Conservation (phyloP, 2,113 vertebrate genomes). For the Dasyornis broadbenti region DNA sequence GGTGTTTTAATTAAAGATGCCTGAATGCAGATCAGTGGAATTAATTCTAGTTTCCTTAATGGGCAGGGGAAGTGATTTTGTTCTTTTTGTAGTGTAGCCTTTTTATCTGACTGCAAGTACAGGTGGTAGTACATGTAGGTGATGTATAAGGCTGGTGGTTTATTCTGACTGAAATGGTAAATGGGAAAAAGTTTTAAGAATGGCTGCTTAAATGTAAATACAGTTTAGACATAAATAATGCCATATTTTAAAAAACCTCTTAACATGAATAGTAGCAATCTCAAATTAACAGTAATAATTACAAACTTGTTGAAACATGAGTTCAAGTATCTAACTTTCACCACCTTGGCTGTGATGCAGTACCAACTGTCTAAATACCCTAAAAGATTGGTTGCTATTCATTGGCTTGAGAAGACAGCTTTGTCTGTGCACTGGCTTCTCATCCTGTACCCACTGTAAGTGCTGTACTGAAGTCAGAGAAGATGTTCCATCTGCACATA, state of each 20-base stretch:
- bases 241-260: background rate
- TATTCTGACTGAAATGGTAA: background rate
- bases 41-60: conserved; percentile 40
- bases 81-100: background rate
- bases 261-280: background rate
- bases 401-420: background rate
- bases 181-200: background rate
- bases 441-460: background rate
- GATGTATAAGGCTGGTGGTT: background rate
- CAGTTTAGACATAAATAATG: background rate
- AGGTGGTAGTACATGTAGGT: background rate
- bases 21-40: conserved; percentile 6
- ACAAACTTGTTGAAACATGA: background rate
- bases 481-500: background rate
- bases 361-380: background rate
- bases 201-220: background rate
- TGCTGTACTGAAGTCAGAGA: background rate
- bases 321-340: background rate
- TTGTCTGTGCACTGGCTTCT: background rate
- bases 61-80: conserved; percentile 1
- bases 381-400: background rate
- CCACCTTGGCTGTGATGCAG: background rate
- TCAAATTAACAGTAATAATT: background rate
- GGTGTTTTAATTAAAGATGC: conserved; percentile 48
- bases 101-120: background rate